Evolutionary conservation across 2,888 invertebrate species (phyloP).

Genomic region (Mycalesis mineus): DNA sequence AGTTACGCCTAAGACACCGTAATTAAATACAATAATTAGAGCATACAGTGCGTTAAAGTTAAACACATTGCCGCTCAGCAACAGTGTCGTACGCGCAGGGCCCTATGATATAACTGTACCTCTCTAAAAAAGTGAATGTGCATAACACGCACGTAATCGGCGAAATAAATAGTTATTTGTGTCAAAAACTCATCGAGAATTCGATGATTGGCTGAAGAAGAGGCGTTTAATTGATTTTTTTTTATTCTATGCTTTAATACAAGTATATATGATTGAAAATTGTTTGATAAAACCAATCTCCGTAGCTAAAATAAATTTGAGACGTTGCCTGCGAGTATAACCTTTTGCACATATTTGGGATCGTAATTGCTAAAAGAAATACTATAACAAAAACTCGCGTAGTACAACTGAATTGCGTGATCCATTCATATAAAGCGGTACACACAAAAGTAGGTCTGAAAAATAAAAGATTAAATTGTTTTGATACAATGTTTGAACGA

Average conservation of each 20-base stretch:
- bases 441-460: neutral
- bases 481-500: neutral
- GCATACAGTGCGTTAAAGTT: slow-evolving; percentile 1
- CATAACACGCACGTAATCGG: slow-evolving; percentile 51
- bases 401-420: slow-evolving; percentile 1
- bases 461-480: neutral
- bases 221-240: neutral
- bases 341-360: neutral
- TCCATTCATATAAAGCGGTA: neutral
- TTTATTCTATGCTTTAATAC: neutral
- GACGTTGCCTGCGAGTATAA: neutral
- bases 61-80: slow-evolving; percentile 3
- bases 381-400: neutral
- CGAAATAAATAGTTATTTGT: slow-evolving; percentile 41
- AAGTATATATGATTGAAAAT: neutral
- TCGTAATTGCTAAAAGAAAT: neutral
- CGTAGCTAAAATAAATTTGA: neutral
- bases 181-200: slow-evolving; percentile 46
- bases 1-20: neutral
- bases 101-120: slow-evolving; percentile 23
- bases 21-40: slow-evolving; percentile 1
- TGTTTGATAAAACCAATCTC: neutral
- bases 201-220: slow-evolving; percentile 34
- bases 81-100: slow-evolving; percentile 16
- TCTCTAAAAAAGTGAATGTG: slow-evolving; percentile 68